Percentiles rank a stretch among this genome's conserved stretches.
Conservation (phyloP, 37 sponge, comb jelly and placozoan species). For the Halichondria panicea region DNA sequence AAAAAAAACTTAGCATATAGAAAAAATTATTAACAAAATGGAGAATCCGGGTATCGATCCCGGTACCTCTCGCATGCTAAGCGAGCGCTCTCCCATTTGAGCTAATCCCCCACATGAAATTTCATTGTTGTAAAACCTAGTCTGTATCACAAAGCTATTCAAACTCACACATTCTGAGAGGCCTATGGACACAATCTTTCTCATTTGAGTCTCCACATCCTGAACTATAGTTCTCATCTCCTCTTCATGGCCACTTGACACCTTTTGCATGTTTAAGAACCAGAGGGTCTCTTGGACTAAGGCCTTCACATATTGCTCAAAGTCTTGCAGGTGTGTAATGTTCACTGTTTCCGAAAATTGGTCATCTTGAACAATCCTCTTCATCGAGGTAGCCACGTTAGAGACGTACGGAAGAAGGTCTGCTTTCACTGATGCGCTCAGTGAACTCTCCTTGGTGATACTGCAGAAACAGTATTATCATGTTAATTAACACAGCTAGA, state of each 20-base stretch:
- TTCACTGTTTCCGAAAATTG: conserved; percentile 45
- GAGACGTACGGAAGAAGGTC: conserved; percentile 37
- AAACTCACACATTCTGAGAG: conserved; percentile 22
- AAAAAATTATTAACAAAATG: not conserved
- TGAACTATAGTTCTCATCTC: conserved; percentile 24
- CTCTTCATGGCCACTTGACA: conserved; percentile 25
- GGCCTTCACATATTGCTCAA: conserved; percentile 44
- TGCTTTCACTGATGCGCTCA: conserved; percentile 27
- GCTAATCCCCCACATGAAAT: too few species aligned
- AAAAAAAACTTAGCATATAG: not conserved
- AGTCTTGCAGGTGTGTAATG: conserved; percentile 37
- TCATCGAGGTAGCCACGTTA: conserved; percentile 17
- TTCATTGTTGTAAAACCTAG: too few species aligned
- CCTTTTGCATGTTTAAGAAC: conserved; percentile 74
- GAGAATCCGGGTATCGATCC: too few species aligned
- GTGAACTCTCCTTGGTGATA: conserved; percentile 39
- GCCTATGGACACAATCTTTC: conserved; percentile 20
- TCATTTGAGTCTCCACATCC: conserved; percentile 56
- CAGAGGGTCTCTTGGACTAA: conserved; percentile 63
- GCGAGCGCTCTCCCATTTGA: too few species aligned
- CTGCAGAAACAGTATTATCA: conserved; percentile 11
- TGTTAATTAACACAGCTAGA: not conserved
- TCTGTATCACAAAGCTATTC: not conserved
- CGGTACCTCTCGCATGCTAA: too few species aligned
- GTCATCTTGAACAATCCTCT: conserved; percentile 53